Evolutionary conservation across 2,888 invertebrate genomes (phyloP).

Genomic region (Osmoderma eremita): DNA sequence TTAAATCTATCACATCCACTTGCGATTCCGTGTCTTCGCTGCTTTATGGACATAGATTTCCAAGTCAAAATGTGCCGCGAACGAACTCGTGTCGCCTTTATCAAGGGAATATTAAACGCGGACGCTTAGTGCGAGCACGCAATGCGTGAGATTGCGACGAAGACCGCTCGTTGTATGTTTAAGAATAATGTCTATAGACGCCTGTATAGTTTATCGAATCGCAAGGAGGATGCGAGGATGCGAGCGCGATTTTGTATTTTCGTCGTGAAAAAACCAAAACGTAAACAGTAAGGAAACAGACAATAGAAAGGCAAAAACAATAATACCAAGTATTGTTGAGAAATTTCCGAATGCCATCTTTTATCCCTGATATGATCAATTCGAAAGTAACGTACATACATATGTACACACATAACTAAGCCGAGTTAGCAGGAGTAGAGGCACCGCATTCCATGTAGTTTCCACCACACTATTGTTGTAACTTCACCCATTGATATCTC

Average conservation of each 20-base stretch:
- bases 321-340: conserved; percentile 39
- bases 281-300: not conserved
- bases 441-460: conserved; percentile 19
- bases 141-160: not conserved
- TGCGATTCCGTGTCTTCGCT: not conserved
- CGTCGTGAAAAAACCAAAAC: too few relatives aligned
- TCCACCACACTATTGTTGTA: conserved; percentile 20
- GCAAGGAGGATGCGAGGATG: not conserved
- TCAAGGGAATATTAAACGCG: not conserved
- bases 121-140: too few relatives aligned
- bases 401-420: not conserved
- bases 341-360: conserved; percentile 56
- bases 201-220: not conserved
- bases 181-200: not conserved
- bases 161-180: not conserved
- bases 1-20: conserved; percentile 3
- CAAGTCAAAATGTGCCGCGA: not conserved
- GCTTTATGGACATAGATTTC: not conserved
- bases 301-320: not conserved
- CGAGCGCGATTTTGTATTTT: not conserved
- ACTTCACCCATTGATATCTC: conserved; percentile 27
- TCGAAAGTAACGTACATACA: conserved; percentile 52
- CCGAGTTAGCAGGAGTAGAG: not conserved
- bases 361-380: conserved; percentile 57
- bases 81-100: not conserved